Evolutionary conservation across 2,113 vertebrate species (phyloP), one percentile per base, ranked within the genome.

Genomic region (Cephalopholis sonnerati): DNA sequence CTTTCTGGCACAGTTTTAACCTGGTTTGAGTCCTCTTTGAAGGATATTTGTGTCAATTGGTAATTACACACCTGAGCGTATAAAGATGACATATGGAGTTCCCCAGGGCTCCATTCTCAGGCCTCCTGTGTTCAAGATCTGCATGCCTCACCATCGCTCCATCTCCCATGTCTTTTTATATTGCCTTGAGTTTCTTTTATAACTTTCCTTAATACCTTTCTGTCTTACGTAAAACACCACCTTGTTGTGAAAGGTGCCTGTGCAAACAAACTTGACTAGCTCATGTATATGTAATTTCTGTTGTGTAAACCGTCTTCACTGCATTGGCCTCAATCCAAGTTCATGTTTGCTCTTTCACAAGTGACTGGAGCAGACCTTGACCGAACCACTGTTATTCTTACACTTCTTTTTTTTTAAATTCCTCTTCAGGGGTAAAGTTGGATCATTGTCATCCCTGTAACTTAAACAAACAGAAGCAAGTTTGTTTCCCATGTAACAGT

Each of bases 381-480:
- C 46, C 48, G 66, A 46, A 68, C 73, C 32, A 29, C 32, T 39
- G 22, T 68, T 81, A 68, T 65, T 44, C 25, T 65, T 58, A 54
- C 44, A 39, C 29, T 46, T 25, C 16, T 48, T 18, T 29, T 24
- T 36, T 16, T 25, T 25, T 8, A 7, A 29, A 41, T 9, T 2
- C 46, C 27, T 54, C 7, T 44, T 25, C 15, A 69, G 29, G 20
- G 3, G 9, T 67, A 12, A 39, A 39, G 51, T 55, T 55, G 48
- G 50, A 39, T 24, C 27, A 70, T 25, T 58, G 9, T 44, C 15
- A 65, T 17, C 62, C n/a, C 39, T 20, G 29, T 22, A 63, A 54
- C 48, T 58, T 8, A 73, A 65, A 25, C 50, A 69, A 75, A 54
- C 16, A 44, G 46, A 54, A 36, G 57, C 46, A 62, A 55, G 58